phyloP scores from a whole-genome alignment of 1,140 invertebrate species.

The Semibalanus balanoides region DNA sequence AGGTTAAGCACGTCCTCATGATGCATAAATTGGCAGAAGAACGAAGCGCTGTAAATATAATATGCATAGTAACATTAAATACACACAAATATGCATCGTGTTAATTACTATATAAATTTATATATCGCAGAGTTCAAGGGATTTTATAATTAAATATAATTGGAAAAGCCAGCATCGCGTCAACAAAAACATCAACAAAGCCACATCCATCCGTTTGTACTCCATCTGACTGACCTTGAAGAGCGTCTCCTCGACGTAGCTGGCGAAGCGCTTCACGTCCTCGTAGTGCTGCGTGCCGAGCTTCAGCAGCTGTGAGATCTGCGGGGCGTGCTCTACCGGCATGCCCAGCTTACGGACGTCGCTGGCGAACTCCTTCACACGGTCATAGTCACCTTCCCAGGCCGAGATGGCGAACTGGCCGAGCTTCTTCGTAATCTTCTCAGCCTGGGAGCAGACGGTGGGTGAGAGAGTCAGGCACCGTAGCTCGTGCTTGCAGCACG shows the following conservation, averaged over 20 bases:
- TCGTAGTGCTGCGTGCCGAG: constrained; percentile 77
- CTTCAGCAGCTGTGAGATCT: constrained; percentile 92
- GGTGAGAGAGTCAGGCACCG: too few species aligned
- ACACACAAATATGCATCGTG: too few species aligned
- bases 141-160: too few species aligned
- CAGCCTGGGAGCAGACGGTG: constrained; percentile 39
- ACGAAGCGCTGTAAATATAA: too few species aligned
- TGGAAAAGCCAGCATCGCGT: too few species aligned
- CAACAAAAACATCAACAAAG: constrained; percentile 4
- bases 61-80: too few species aligned
- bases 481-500: too few species aligned
- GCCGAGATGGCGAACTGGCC: constrained; percentile 87
- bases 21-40: too few species aligned
- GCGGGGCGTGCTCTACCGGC: constrained; percentile 92
- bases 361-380: constrained; percentile 80
- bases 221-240: background rate
- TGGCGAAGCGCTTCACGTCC: constrained; percentile 80
- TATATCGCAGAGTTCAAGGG: too few species aligned
- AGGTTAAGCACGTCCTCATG: too few species aligned
- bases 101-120: too few species aligned
- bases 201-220: too few species aligned
- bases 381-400: constrained; percentile 83
- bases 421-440: constrained; percentile 73
- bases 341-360: constrained; percentile 82
- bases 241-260: constrained; percentile 66